Conservation (phyloP, 1,140 invertebrate genomes). For the Bombus soroeensis region DNA sequence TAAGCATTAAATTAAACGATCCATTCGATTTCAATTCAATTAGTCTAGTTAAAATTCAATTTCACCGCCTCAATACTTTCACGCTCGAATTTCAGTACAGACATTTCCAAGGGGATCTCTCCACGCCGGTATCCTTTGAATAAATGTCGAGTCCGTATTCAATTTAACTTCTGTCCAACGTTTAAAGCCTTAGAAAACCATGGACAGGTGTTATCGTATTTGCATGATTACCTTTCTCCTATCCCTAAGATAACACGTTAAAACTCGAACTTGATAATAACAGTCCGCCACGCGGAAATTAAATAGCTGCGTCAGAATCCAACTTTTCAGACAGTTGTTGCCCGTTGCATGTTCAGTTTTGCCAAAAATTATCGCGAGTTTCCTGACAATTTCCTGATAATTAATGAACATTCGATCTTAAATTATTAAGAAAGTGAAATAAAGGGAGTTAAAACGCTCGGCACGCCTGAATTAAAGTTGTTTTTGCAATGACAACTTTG, state of each 20-base stretch:
- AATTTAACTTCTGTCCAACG: conserved; percentile 15
- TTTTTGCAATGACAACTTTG: neutral
- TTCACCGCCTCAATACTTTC: neutral
- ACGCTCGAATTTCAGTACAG: neutral
- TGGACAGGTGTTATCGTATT: conserved; percentile 38
- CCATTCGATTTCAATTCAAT: neutral
- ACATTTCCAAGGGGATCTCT: neutral
- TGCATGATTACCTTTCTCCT: conserved; percentile 5
- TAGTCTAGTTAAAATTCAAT: conserved; percentile 19
- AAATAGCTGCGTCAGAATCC: conserved; percentile 19
- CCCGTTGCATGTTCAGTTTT: neutral
- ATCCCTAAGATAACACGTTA: conserved; percentile 40
- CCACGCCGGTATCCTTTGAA: neutral
- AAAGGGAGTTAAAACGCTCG: neutral
- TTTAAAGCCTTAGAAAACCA: conserved; percentile 24
- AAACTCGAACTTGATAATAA: conserved; percentile 44
- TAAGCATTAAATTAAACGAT: no score
- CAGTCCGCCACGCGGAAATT: conserved; percentile 16
- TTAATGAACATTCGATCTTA: neutral
- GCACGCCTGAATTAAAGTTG: neutral
- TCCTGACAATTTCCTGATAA: neutral
- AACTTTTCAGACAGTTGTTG: conserved; percentile 11
- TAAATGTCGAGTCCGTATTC: neutral
- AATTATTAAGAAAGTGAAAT: neutral
- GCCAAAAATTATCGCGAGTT: neutral